Percentiles rank a stretch among this genome's conserved stretches.
phyloP scores from a whole-genome alignment of 2,113 vertebrate species.

The Glaucidium brasilianum region DNA sequence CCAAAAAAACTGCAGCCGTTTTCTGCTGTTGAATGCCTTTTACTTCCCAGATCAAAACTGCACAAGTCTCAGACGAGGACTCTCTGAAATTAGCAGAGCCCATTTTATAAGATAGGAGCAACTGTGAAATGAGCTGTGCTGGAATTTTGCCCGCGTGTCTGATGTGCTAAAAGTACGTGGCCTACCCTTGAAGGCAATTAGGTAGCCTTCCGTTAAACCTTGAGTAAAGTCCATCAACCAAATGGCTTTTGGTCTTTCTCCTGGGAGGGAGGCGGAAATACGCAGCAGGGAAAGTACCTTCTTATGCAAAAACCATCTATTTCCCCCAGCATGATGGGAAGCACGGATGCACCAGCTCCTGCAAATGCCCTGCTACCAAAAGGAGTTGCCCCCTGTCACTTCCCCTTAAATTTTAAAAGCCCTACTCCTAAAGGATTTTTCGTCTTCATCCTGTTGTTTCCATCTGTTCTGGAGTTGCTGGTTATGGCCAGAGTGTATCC shows the following conservation, averaged over 20 bases:
- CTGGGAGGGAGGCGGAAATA: not conserved
- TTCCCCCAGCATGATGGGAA: not conserved
- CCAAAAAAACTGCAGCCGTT: not conserved
- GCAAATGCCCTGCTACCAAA: not conserved
- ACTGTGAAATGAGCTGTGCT: not conserved
- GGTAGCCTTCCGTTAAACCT: not conserved
- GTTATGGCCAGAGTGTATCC: not conserved
- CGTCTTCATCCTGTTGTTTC: not conserved
- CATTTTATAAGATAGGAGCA: accelerated
- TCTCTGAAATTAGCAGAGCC: not conserved
- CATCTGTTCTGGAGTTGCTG: not conserved
- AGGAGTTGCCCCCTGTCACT: not conserved
- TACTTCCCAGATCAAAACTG: not conserved
- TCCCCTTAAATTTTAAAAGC: not conserved
- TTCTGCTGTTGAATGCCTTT: not conserved
- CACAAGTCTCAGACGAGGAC: accelerated
- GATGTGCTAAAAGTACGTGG: not conserved
- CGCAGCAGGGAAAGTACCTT: not conserved
- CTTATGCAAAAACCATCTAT: not conserved
- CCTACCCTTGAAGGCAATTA: not conserved
- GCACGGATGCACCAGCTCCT: accelerated
- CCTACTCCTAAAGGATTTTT: not conserved
- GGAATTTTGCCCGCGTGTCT: not conserved
- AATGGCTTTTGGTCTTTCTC: not conserved
- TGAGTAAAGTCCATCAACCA: not conserved